Evolutionary conservation across 2,113 vertebrate genomes (phyloP).

Genomic region (Ammospiza caudacuta): DNA sequence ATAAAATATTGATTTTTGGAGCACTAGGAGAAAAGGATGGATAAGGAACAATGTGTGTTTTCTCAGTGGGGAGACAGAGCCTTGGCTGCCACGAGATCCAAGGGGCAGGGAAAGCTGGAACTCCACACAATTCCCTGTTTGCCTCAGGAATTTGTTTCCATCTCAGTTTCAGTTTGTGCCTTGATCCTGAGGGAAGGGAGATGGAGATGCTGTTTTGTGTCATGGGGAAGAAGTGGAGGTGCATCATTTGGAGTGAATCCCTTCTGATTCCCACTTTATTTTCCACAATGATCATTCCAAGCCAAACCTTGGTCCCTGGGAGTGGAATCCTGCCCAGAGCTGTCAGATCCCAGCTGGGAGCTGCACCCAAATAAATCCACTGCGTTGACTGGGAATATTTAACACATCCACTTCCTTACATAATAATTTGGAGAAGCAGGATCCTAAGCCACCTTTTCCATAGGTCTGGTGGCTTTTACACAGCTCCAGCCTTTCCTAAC

Average conservation of each 20-base stretch:
- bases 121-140: not conserved
- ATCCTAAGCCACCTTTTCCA: not conserved
- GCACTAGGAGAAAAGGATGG: not conserved
- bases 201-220: not conserved
- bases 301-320: not conserved
- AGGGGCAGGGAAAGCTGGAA: not conserved
- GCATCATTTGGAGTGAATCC: not conserved
- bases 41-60: not conserved
- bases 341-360: not conserved
- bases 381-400: not conserved
- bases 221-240: not conserved
- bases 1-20: slow-evolving; percentile 33
- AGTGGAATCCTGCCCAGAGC: not conserved
- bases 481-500: not conserved
- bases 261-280: not conserved
- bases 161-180: not conserved
- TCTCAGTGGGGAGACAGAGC: not conserved
- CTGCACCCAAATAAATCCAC: not conserved
- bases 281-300: not conserved
- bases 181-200: not conserved
- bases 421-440: not conserved
- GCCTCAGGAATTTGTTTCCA: not conserved
- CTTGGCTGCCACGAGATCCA: not conserved
- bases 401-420: not conserved
- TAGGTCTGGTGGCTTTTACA: not conserved